Evolutionary conservation across 2,797 vertebrate species (phyloP).

Genomic region (Chlorospingus semifuscus): DNA sequence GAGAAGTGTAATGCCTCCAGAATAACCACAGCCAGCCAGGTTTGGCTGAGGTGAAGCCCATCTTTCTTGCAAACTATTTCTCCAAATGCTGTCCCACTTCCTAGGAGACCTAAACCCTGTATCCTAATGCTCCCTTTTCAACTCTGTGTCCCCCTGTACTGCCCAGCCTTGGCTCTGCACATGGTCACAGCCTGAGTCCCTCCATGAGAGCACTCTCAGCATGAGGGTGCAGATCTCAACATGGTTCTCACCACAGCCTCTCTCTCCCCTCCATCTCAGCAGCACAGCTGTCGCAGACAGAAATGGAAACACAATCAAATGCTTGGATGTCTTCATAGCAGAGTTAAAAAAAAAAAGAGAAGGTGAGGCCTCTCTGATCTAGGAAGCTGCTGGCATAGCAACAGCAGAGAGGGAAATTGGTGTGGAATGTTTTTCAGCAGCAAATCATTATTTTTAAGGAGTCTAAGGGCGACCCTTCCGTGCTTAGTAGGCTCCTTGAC

Average conservation of each 20-base stretch:
- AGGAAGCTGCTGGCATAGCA: neutral
- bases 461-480: neutral
- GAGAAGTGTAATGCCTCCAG: neutral
- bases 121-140: neutral
- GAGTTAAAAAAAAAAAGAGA: neutral
- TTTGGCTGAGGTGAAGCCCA: neutral
- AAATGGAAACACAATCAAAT: neutral
- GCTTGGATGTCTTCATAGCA: neutral
- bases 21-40: neutral
- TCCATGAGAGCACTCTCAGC: rapidly evolving
- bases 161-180: neutral
- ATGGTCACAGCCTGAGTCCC: rapidly evolving
- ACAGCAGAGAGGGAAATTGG: neutral
- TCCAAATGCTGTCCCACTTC: neutral
- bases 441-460: neutral
- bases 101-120: neutral
- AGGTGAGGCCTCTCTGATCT: neutral
- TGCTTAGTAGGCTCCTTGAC: neutral
- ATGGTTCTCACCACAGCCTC: rapidly evolving
- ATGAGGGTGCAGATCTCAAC: rapidly evolving
- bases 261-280: neutral
- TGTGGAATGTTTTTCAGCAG: neutral
- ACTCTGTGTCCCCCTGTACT: too few species aligned
- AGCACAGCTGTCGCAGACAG: neutral
- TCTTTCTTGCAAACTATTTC: neutral